Conservation (phyloP, 2,797 vertebrate genomes). For the Orientallactaga sibirica region DNA sequence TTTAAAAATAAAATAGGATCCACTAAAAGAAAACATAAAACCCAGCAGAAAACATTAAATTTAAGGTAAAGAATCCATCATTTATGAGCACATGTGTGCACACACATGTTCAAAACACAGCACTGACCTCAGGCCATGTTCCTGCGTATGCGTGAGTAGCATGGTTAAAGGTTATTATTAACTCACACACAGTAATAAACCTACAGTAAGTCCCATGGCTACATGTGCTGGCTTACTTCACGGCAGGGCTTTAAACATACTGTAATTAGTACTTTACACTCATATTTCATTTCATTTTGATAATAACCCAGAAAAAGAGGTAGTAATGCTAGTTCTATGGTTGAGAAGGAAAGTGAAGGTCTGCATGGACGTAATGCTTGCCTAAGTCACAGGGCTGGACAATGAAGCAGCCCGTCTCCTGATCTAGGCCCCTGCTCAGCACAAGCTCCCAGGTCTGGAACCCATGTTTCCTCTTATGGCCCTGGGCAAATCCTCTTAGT, state of each 20-base stretch:
- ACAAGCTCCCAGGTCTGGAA: not conserved
- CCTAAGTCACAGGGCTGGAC: not conserved
- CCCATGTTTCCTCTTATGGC: not conserved
- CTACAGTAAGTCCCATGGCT: not conserved
- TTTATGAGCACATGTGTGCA: no score
- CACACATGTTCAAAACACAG: not conserved
- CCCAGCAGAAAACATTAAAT: not conserved
- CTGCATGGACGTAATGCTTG: not conserved
- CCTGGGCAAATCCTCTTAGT: not conserved
- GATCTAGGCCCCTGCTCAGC: not conserved
- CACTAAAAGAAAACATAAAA: constrained; percentile 36
- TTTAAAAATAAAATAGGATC: not conserved
- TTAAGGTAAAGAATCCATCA: constrained; percentile 9
- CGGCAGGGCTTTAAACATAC: not conserved
- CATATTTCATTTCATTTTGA: constrained; percentile 7
- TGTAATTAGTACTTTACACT: not conserved
- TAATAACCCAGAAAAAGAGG: not conserved
- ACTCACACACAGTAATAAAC: not conserved
- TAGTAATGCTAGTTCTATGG: not conserved
- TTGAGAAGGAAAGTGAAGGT: not conserved
- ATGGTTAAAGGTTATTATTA: not conserved
- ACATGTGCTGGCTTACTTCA: not conserved
- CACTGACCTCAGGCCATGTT: constrained; percentile 1
- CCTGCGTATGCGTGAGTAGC: not conserved
- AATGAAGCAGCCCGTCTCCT: not conserved